phyloP scores from a whole-genome alignment of 2,797 vertebrate genomes.

The Merluccius polli region DNA sequence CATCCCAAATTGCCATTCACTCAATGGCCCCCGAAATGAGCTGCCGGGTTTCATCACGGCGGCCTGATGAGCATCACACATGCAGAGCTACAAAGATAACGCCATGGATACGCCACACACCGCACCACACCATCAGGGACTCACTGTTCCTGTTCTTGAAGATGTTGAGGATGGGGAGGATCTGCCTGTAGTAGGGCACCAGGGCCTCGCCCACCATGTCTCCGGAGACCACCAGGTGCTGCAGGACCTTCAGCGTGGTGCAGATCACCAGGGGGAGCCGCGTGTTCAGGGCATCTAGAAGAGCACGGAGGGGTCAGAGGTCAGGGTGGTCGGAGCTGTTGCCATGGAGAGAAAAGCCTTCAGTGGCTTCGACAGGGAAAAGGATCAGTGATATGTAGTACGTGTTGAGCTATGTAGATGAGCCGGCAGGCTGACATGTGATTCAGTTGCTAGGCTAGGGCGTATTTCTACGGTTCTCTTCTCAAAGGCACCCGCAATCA shows the following conservation, averaged over 20 bases:
- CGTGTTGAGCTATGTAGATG: too few species aligned
- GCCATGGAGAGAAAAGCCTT: too few species aligned
- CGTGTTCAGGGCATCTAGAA: conserved; percentile 85
- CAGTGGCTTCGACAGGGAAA: too few species aligned
- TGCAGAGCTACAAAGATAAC: neutral
- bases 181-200: conserved; percentile 91
- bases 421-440: too few species aligned
- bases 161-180: conserved; percentile 90
- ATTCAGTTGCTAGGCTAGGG: too few species aligned
- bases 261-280: conserved; percentile 86
- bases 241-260: conserved; percentile 85
- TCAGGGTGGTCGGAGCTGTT: conserved; percentile 12
- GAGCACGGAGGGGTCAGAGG: conserved; percentile 13
- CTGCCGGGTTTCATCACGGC: conserved; percentile 15
- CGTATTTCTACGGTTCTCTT: too few species aligned
- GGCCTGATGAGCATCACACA: conserved; percentile 14
- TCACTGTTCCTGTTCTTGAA: conserved; percentile 93
- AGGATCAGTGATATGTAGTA: too few species aligned
- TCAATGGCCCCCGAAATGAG: conserved; percentile 11
- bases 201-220: conserved; percentile 77
- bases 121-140: conserved; percentile 47
- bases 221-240: conserved; percentile 87
- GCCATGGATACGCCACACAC: conserved; percentile 18
- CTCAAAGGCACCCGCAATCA: too few species aligned
- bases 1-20: neutral